phyloP scores from a whole-genome alignment of 2,888 invertebrate genomes.

The Melanchra persicariae region DNA sequence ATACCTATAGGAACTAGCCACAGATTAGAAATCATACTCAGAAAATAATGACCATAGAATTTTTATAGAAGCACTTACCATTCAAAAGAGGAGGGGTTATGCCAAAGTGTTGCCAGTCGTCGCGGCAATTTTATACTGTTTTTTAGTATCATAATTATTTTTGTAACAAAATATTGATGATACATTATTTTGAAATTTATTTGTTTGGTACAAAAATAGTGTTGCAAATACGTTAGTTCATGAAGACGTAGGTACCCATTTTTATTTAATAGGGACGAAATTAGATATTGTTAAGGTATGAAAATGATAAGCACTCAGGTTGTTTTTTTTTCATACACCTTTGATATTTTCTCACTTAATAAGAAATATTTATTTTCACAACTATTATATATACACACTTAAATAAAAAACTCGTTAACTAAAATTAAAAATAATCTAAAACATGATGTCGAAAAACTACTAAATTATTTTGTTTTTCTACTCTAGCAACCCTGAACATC shows the following conservation, averaged over 20 bases:
- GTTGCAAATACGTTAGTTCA: neutral
- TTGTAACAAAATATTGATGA: neutral
- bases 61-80: constrained; percentile 50
- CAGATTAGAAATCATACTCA: constrained; percentile 56
- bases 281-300: no score
- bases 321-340: no score
- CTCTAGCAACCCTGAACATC: constrained; percentile 48
- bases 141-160: neutral
- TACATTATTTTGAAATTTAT: neutral
- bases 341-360: no score
- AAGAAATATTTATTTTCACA: no score
- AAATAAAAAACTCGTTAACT: no score
- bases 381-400: no score
- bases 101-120: constrained; percentile 50
- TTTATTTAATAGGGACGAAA: neutral
- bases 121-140: neutral
- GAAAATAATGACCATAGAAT: constrained; percentile 65
- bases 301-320: neutral
- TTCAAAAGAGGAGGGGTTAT: constrained; percentile 56
- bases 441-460: no score
- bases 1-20: constrained; percentile 16
- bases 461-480: neutral
- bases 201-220: neutral
- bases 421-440: no score
- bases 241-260: neutral